Evolutionary conservation across 2,797 vertebrate species (phyloP).

Genomic region (Spinus pinus): DNA sequence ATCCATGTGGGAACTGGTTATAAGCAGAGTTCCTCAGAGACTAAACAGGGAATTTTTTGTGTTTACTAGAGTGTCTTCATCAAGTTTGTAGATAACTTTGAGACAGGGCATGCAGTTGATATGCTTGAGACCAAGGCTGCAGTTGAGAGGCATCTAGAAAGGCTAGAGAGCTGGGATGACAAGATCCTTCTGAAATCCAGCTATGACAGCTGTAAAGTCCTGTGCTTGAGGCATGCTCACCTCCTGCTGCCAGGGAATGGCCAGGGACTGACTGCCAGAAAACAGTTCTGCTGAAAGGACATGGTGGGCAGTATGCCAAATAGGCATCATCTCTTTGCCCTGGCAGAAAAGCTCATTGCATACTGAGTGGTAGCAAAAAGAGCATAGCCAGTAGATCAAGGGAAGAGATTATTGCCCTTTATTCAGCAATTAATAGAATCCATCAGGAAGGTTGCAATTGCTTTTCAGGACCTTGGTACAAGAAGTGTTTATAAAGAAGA

Average conservation of each 20-base stretch:
- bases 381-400: background rate
- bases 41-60: background rate
- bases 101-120: fast-evolving
- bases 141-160: background rate
- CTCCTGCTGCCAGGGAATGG: background rate
- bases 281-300: background rate
- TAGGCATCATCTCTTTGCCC: background rate
- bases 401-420: background rate
- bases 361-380: background rate
- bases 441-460: background rate
- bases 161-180: background rate
- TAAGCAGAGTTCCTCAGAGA: background rate
- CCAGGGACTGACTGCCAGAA: background rate
- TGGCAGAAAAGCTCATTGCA: background rate
- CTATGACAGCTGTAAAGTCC: background rate
- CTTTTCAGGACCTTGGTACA: background rate
- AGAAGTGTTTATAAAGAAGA: background rate
- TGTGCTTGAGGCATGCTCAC: background rate
- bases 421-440: background rate
- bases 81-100: background rate
- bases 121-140: background rate
- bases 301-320: background rate
- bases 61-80: background rate
- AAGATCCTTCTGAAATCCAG: background rate
- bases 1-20: background rate